Conservation (phyloP, 92 coral and sea anemone species). For the Epizoanthus ramosus region DNA sequence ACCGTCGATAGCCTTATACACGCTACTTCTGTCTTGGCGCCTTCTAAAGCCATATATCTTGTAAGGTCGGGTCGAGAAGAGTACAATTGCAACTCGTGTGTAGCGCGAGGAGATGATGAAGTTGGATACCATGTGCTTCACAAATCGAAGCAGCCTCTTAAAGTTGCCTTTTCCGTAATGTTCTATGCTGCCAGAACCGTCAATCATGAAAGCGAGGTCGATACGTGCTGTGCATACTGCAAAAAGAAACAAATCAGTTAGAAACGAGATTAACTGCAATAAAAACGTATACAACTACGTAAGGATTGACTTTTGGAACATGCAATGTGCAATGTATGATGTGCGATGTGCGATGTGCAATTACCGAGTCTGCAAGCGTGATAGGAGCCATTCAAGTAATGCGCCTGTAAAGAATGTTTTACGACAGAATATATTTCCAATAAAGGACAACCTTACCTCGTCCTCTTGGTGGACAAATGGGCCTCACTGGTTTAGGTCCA, state of each 20-base stretch:
- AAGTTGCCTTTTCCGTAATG: constrained; percentile 84
- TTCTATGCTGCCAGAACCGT: constrained; percentile 96
- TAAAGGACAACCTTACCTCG: constrained; percentile 2
- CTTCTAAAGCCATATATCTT: constrained; percentile 69
- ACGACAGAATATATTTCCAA: too few species aligned
- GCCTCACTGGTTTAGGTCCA: constrained; percentile 32
- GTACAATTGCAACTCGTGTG: constrained; percentile 71
- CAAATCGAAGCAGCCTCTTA: constrained; percentile 75
- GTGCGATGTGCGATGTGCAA: too few species aligned
- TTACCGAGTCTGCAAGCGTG: too few species aligned
- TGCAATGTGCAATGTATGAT: too few species aligned
- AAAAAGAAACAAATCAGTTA: background rate
- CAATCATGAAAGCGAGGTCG: constrained; percentile 87
- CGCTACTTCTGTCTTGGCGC: constrained; percentile 50
- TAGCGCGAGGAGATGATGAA: constrained; percentile 76
- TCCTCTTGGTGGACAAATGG: constrained; percentile 32
- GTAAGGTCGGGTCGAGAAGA: constrained; percentile 71
- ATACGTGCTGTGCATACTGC: constrained; percentile 71
- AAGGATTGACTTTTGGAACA: background rate
- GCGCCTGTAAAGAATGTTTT: too few species aligned
- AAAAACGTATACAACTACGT: background rate
- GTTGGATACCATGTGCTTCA: constrained; percentile 64
- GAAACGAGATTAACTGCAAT: background rate
- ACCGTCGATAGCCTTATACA: constrained; percentile 53
- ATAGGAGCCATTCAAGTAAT: too few species aligned